phyloP scores from a whole-genome alignment of 2,888 invertebrate species.

The Lepidocyrtoides sp. region DNA sequence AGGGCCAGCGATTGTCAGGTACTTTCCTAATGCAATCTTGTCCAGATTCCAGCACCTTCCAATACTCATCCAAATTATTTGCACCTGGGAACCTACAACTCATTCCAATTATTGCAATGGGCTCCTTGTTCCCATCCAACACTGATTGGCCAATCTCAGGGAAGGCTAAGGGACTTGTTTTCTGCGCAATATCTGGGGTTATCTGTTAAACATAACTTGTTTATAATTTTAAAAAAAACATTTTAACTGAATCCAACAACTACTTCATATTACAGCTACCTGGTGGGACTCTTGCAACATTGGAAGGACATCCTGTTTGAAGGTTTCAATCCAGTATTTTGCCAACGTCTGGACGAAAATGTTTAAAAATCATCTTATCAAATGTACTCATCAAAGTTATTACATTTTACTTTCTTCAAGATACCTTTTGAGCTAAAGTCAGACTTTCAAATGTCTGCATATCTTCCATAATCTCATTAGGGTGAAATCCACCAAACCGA shows the following conservation, averaged over 20 bases:
- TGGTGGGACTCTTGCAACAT: slow-evolving; percentile 6
- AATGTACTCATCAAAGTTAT: not conserved
- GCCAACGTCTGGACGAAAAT: slow-evolving; percentile 55
- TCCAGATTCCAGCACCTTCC: slow-evolving; percentile 75
- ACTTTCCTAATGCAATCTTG: slow-evolving; percentile 72
- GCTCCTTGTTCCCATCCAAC: slow-evolving; percentile 57
- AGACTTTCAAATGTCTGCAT: not conserved
- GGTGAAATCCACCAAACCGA: slow-evolving; percentile 53
- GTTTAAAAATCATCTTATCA: not conserved
- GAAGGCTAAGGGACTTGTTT: slow-evolving; percentile 43
- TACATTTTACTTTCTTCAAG: not conserved
- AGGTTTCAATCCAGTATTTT: slow-evolving; percentile 58
- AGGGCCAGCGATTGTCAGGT: slow-evolving; percentile 76
- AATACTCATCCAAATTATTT: slow-evolving; percentile 79
- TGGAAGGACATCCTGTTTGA: slow-evolving; percentile 53
- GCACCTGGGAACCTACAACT: slow-evolving; percentile 78
- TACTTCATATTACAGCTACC: not conserved
- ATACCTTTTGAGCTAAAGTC: slow-evolving; percentile 45
- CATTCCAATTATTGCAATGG: slow-evolving; percentile 80
- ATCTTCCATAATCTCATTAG: not conserved
- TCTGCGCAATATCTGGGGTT: not conserved
- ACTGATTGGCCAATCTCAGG: slow-evolving; percentile 55
- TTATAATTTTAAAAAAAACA: too few species aligned
- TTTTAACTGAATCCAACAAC: not conserved
- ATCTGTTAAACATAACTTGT: too few species aligned